These are phyloP conservation scores for Prionailurus viverrinus DNA, from an alignment of 2,113 vertebrate genomes.

Conservation along the genomic window DNA sequence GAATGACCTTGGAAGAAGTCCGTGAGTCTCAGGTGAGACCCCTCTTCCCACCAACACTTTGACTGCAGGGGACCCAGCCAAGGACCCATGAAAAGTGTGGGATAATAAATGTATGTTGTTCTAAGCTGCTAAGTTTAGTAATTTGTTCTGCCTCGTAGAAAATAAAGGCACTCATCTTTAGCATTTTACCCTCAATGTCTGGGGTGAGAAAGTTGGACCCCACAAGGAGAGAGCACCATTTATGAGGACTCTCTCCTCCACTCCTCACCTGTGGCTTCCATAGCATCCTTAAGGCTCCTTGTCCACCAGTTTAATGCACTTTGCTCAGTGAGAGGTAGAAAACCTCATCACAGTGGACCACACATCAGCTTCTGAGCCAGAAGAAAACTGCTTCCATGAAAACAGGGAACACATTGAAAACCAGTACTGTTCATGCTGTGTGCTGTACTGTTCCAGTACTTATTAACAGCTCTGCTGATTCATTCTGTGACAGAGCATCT, in stretches of 20 bases:
- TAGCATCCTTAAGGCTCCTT: not conserved
- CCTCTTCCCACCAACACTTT: not conserved
- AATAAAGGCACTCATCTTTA: not conserved
- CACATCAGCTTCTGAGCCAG: not conserved
- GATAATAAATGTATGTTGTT: slow-evolving; percentile 3
- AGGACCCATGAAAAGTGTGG: not conserved
- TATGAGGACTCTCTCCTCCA: not conserved
- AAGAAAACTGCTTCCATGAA: slow-evolving; percentile 34
- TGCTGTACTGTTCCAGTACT: not conserved
- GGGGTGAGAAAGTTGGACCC: not conserved
- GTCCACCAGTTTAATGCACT: slow-evolving; percentile 5
- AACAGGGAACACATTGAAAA: slow-evolving; percentile 25
- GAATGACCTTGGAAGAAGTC: not conserved
- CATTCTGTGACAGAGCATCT: slow-evolving; percentile 76
- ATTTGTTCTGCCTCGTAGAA: slow-evolving; percentile 33
- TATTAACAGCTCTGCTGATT: slow-evolving; percentile 64
- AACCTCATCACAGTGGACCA: not conserved
- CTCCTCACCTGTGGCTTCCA: slow-evolving; percentile 10
- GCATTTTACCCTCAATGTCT: not conserved
- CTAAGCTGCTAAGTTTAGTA: not conserved
- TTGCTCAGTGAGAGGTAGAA: not conserved
- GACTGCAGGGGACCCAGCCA: not conserved
- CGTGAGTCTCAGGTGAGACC: not conserved
- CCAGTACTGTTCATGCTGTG: not conserved
- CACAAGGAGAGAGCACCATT: not conserved